These are phyloP conservation scores for Halcyon badia DNA, from an alignment of 2,797 vertebrate species.

Conservation along the genomic window DNA sequence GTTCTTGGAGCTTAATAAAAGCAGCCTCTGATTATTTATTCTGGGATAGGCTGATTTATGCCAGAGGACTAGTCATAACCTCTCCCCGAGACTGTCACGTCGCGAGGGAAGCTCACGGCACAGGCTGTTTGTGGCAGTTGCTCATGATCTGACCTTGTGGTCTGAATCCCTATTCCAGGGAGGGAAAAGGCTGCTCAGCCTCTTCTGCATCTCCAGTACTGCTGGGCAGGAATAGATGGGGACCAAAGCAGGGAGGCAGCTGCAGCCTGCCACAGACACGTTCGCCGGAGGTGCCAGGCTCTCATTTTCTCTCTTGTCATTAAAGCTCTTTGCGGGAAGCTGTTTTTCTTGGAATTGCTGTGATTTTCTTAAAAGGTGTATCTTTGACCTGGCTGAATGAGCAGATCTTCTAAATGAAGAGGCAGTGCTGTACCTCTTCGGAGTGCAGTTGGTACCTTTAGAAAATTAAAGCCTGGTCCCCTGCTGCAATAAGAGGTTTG, in stretches of 20 bases:
- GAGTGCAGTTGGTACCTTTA: neutral
- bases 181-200: neutral
- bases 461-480: neutral
- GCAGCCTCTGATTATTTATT: neutral
- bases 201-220: neutral
- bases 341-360: conserved; percentile 31
- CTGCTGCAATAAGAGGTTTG: conserved; percentile 14
- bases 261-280: neutral
- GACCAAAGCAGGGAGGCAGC: conserved; percentile 19
- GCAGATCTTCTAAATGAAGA: neutral
- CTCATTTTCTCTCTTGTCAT: conserved; percentile 13
- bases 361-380: conserved; percentile 45
- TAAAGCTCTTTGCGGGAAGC: conserved; percentile 42
- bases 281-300: conserved; percentile 4
- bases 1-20: neutral
- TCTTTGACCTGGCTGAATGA: conserved; percentile 29
- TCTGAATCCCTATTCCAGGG: neutral
- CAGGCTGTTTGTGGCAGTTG: neutral
- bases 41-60: neutral
- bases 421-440: neutral
- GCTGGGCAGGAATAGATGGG: conserved; percentile 1
- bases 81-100: neutral
- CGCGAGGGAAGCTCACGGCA: neutral
- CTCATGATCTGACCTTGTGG: neutral
- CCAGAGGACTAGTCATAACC: neutral